These are phyloP conservation scores for Capitella teleta DNA, from an alignment of 1,140 invertebrate genomes.

Conservation along the genomic window DNA sequence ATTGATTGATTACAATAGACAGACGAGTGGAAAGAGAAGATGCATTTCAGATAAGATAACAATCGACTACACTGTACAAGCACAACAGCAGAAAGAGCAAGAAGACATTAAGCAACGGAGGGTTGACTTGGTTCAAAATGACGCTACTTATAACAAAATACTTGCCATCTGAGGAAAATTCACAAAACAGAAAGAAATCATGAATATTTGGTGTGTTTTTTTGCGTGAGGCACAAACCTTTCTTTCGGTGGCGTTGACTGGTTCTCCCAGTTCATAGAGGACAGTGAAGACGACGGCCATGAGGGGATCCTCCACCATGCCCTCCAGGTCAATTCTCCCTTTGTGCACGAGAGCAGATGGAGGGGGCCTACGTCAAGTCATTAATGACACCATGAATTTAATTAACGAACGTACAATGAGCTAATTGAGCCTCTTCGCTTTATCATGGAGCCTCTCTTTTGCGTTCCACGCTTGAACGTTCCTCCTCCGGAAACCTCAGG, in stretches of 20 bases:
- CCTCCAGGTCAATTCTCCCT: constrained; percentile 25
- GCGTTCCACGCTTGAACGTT: no score
- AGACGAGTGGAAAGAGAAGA: no score
- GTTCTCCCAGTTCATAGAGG: constrained; percentile 35
- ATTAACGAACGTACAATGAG: neutral
- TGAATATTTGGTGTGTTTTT: neutral
- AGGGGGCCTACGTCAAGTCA: no score
- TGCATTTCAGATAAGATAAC: no score
- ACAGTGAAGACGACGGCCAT: constrained; percentile 33
- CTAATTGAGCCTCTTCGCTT: no score
- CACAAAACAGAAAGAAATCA: no score
- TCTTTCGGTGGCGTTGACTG: constrained; percentile 26
- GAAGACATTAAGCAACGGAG: neutral
- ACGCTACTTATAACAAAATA: no score
- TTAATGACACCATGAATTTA: neutral
- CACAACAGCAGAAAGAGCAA: neutral
- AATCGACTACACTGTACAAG: no score
- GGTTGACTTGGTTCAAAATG: neutral
- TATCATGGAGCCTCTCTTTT: no score
- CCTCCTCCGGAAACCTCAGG: no score
- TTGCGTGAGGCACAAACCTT: constrained; percentile 17
- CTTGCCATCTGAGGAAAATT: no score
- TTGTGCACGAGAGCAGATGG: constrained; percentile 25
- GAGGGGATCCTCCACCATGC: constrained; percentile 32
- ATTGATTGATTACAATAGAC: no score